A percentile compares a stretch with the other conserved stretches of the same genome.
phyloP scores from a whole-genome alignment of 2,888 invertebrate species.

The Heteromyza rotundicornis region DNA sequence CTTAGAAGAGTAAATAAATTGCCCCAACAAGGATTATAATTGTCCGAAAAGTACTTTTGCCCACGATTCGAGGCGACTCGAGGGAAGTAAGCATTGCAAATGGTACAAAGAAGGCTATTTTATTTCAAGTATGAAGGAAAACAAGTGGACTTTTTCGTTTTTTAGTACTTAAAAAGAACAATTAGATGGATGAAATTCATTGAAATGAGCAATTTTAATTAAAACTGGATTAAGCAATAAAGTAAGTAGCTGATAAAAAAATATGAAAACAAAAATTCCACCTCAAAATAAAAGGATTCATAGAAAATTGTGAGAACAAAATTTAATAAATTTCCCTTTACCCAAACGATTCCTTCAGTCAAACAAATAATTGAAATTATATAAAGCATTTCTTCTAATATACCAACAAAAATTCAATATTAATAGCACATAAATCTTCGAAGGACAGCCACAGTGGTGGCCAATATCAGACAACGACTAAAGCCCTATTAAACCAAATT shows the following conservation, averaged over 20 bases:
- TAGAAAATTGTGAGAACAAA: too few relatives aligned
- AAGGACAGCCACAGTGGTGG: not conserved
- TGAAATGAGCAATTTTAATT: not conserved
- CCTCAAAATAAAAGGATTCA: too few relatives aligned
- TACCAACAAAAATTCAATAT: slow-evolving; percentile 42
- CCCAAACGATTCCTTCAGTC: too few relatives aligned
- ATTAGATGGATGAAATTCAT: slow-evolving; percentile 1
- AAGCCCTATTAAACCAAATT: slow-evolving; percentile 55
- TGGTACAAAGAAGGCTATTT: too few relatives aligned
- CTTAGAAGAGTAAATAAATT: slow-evolving; percentile 28
- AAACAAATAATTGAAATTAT: slow-evolving; percentile 8
- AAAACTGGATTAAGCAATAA: not conserved
- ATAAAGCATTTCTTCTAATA: too few relatives aligned
- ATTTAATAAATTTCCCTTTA: too few relatives aligned
- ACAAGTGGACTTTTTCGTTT: not conserved
- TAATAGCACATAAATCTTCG: slow-evolving; percentile 51
- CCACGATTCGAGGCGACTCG: too few relatives aligned
- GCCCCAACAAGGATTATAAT: slow-evolving; percentile 19
- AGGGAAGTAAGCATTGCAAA: too few relatives aligned
- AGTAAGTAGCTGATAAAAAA: too few relatives aligned
- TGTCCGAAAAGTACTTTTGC: not conserved
- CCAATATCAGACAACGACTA: too few relatives aligned
- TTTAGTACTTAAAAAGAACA: not conserved
- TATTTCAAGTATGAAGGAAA: not conserved
- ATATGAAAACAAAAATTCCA: too few relatives aligned